Base-by-base conservation (phyloP, 2,797 vertebrate species). In the Parotocinclus haroldoi region DNA sequence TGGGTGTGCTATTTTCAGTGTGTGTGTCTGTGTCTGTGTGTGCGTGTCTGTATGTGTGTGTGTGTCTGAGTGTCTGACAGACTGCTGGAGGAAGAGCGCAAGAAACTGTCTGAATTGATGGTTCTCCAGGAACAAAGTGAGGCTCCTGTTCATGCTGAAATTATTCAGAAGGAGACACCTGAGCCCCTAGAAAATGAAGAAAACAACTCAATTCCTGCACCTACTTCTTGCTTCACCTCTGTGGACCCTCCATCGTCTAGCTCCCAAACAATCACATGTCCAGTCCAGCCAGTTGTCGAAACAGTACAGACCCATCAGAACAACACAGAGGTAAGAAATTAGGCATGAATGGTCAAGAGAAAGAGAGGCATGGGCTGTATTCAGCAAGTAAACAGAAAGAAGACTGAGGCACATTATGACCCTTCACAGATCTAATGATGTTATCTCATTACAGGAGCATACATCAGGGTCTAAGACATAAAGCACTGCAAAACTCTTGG, bases 21-120 rank as follows among this genome's bases (percentile, higher is more conserved):
- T 2, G 27, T 27, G 27, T 27, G 5, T 5, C 2, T 27, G 27
- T 2, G 5, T n/a, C n/a, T n/a, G 5, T 27, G 5, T 2, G 5
- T 27, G 27, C 5, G 27, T 27, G 27, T 27, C 2, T 27, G 5
- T 18, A 11, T 49, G 8, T 49, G 9, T 40, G 0, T 17, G 14
- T 19, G 40, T 16, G 8, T 45, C 7, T 37, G 18, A 69, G 7
- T 56, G 13, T 62, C 8, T 46, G 7, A 1, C 67, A 92, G 91
- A 63, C 72, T 89, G 64, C 76, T 90, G 45, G 69, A 84, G 56
- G 86, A 86, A 37, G 89, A 91, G 18, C 88, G 90, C 56, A 84
- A 82, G 54, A 91, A 91, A 79, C 79, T 81, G 64, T 73, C 57
- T 68, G 87, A 89, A 63, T 86, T 85, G 65, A 76, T 84, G 68